phyloP scores from a whole-genome alignment of 1,140 invertebrate genomes.

The Hyphantria cunea region DNA sequence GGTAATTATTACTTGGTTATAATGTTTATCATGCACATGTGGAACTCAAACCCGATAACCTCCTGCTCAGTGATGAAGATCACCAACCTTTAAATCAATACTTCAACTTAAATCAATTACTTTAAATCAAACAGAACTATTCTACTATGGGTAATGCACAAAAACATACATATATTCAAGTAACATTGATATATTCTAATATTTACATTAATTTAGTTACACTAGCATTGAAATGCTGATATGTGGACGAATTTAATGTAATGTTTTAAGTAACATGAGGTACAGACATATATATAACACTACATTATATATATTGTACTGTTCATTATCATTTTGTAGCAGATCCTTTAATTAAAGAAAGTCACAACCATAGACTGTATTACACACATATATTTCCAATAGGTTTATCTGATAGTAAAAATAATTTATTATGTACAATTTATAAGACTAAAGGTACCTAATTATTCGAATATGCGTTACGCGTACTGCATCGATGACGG shows the following conservation, averaged over 20 bases:
- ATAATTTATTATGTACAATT: slow-evolving; percentile 34
- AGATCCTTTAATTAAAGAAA: no score
- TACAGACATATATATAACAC: not conserved
- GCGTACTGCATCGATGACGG: slow-evolving; percentile 80
- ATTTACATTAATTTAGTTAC: slow-evolving; percentile 44
- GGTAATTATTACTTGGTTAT: no score
- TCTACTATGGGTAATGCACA: no score
- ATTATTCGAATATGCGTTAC: slow-evolving; percentile 37
- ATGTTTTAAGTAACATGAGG: slow-evolving; percentile 27
- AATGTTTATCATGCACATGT: no score
- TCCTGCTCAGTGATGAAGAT: no score
- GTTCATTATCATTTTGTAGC: no score
- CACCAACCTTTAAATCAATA: no score
- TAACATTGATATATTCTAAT: slow-evolving; percentile 34
- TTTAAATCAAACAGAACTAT: no score
- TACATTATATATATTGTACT: no score
- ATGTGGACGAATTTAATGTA: slow-evolving; percentile 34
- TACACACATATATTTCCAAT: slow-evolving; percentile 19
- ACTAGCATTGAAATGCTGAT: slow-evolving; percentile 32
- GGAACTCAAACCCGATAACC: no score
- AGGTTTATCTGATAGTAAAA: slow-evolving; percentile 11
- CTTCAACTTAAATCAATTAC: no score
- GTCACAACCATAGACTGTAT: slow-evolving; percentile 23
- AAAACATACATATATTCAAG: not conserved
- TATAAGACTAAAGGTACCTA: slow-evolving; percentile 7